A percentile compares a stretch with the other conserved stretches of the same genome.
These are phyloP conservation scores for Pteruthius melanotis DNA, from an alignment of 2,113 vertebrate genomes.

Conservation along the genomic window DNA sequence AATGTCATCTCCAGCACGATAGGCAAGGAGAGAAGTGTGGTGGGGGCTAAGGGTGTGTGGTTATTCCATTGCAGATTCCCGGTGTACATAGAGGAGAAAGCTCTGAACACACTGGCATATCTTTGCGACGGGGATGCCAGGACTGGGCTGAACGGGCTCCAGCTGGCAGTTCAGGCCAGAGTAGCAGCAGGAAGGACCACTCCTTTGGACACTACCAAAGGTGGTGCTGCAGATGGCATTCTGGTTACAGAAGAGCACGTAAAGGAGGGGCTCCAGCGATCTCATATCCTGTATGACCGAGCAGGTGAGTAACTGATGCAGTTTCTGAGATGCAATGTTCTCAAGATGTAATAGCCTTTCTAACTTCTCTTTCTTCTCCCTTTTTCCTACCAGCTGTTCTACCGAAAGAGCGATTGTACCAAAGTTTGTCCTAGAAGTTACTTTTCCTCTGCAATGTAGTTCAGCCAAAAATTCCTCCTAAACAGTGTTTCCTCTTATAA, in stretches of 20 bases:
- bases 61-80: constrained; percentile 73
- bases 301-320: constrained; percentile 78
- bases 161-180: constrained; percentile 89
- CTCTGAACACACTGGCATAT: constrained; percentile 86
- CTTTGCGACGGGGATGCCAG: constrained; percentile 94
- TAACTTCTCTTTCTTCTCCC: not conserved
- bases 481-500: not conserved
- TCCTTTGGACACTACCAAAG: not conserved
- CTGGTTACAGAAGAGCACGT: constrained; percentile 86
- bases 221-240: constrained; percentile 42
- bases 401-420: not conserved
- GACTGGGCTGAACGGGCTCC: constrained; percentile 87
- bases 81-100: constrained; percentile 86
- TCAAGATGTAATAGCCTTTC: not conserved
- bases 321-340: not conserved
- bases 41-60: not conserved
- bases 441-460: not conserved
- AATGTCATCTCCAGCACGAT: not conserved
- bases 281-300: constrained; percentile 94
- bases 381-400: not conserved
- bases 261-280: constrained; percentile 93
- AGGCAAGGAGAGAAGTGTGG: not conserved
- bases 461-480: not conserved
- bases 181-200: constrained; percentile 56
- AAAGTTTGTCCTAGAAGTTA: not conserved